A percentile compares a stretch with the other conserved stretches of the same genome.
Evolutionary conservation across 2,113 vertebrate genomes (phyloP).

Genomic region (Regulus satrapa): DNA sequence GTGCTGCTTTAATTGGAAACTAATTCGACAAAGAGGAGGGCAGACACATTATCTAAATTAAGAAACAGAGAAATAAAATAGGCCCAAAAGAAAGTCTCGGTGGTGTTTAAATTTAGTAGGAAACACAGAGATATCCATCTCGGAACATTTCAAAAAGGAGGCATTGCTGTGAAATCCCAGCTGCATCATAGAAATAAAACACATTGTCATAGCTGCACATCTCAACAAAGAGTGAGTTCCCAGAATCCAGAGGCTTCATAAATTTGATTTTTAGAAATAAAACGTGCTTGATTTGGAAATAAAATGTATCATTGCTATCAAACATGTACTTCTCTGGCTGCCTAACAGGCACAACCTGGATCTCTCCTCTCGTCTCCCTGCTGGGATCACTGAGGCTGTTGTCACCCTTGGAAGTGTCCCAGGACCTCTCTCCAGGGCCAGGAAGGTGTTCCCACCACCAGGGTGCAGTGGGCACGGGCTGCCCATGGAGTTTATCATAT

Average conservation of each 20-base stretch:
- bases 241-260: not conserved
- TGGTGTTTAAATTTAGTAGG: not conserved
- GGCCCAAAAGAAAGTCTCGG: not conserved
- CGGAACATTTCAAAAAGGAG: not conserved
- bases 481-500: not conserved
- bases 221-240: not conserved
- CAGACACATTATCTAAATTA: not conserved
- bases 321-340: not conserved
- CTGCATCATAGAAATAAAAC: not conserved
- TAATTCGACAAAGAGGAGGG: not conserved
- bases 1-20: conserved; percentile 18
- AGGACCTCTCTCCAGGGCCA: not conserved
- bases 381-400: not conserved
- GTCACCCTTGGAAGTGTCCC: rapidly evolving
- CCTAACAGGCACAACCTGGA: not conserved
- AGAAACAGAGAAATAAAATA: not conserved
- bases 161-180: not conserved
- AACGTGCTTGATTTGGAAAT: not conserved
- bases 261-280: not conserved
- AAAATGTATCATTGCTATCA: not conserved
- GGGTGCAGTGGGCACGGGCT: not conserved
- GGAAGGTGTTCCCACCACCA: not conserved
- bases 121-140: not conserved
- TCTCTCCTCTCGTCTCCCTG: not conserved
- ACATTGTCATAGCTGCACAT: not conserved